Evolutionary conservation across 2,797 vertebrate genomes (phyloP).

Genomic region (Acanthornis magna): DNA sequence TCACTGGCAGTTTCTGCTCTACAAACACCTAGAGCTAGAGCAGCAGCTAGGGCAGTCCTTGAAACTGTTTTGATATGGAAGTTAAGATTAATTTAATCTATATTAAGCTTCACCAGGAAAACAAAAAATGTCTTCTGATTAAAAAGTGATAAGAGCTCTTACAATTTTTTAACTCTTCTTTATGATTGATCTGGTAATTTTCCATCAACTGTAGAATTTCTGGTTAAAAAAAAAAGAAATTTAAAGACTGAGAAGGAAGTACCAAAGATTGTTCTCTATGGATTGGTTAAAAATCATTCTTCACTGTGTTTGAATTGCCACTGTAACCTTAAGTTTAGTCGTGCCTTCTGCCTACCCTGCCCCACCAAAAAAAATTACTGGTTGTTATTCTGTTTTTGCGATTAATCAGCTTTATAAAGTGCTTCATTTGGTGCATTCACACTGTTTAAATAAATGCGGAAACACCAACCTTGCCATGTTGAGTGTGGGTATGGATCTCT

Average conservation of each 20-base stretch:
- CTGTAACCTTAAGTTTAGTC: conserved; percentile 63
- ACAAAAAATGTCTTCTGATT: background rate
- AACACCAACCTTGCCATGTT: conserved; percentile 78
- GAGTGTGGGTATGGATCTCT: conserved; percentile 79
- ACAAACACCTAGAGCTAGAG: background rate
- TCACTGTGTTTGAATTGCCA: conserved; percentile 58
- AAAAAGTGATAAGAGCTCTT: background rate
- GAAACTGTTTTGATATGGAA: background rate
- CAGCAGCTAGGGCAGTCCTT: background rate
- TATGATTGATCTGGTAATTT: background rate
- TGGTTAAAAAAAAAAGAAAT: background rate
- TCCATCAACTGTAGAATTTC: background rate
- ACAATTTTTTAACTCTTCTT: background rate
- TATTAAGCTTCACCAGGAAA: background rate
- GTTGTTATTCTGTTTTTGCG: conserved; percentile 76
- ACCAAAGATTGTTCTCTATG: background rate
- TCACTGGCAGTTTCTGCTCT: background rate
- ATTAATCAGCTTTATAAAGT: conserved; percentile 83
- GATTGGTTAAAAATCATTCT: conserved; percentile 19
- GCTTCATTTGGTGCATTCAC: conserved; percentile 71
- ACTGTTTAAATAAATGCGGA: conserved; percentile 82
- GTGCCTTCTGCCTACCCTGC: background rate
- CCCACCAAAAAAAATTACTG: conserved; percentile 78
- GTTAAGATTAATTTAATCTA: background rate
- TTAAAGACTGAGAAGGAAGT: background rate